These are phyloP conservation scores for Danionella dracula DNA, from an alignment of 2,797 vertebrate genomes.

Conservation along the genomic window DNA sequence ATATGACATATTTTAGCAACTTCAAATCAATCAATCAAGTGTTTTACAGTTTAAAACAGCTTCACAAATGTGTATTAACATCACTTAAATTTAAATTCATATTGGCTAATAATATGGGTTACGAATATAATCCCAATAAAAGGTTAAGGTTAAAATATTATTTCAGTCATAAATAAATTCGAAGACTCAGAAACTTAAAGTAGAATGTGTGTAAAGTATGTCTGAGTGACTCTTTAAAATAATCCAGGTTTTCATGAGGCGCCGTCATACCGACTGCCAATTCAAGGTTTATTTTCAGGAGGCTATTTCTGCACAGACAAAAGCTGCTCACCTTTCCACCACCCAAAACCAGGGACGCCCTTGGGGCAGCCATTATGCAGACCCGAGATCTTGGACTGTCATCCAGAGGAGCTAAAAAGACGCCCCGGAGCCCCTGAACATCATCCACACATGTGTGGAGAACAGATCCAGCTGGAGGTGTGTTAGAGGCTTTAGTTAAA, in stretches of 20 bases:
- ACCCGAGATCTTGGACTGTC: constrained; percentile 9
- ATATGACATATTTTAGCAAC: too few relatives aligned
- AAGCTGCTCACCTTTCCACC: background rate
- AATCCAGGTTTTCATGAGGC: background rate
- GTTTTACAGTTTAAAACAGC: too few relatives aligned
- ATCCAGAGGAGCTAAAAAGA: background rate
- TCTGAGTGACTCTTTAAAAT: background rate
- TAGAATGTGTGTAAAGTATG: background rate
- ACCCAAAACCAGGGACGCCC: background rate
- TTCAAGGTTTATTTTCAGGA: constrained; percentile 1
- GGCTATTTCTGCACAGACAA: background rate
- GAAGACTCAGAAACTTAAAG: too few relatives aligned
- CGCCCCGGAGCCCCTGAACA: background rate
- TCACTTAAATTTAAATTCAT: too few relatives aligned
- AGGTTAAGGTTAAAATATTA: too few relatives aligned
- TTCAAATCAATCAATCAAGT: too few relatives aligned
- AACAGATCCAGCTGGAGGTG: constrained; percentile 16
- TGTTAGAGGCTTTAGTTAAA: constrained; percentile 31
- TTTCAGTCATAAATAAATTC: too few relatives aligned
- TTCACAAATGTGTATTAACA: too few relatives aligned
- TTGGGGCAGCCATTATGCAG: constrained; percentile 22
- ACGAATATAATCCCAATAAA: too few relatives aligned
- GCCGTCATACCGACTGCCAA: background rate
- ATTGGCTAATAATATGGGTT: too few relatives aligned
- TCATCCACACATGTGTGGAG: constrained; percentile 13